These are phyloP conservation scores for Cerastis rubricosa DNA, from an alignment of 2,888 invertebrate genomes.

Conservation along the genomic window DNA sequence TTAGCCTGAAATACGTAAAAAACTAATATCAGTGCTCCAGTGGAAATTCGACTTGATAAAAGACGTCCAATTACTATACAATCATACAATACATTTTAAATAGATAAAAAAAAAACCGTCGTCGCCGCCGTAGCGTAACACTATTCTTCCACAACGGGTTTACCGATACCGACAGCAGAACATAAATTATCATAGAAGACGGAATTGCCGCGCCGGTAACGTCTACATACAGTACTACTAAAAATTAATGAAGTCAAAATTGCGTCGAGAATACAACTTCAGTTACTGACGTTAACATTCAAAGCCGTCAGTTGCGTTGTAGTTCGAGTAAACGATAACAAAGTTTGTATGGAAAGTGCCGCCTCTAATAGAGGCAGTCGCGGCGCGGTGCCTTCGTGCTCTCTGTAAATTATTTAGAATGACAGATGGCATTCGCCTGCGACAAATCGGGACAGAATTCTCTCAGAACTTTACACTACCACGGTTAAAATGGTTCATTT, in stretches of 20 bases:
- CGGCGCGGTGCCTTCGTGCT: background rate
- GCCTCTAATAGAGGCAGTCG: background rate
- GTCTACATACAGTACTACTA: background rate
- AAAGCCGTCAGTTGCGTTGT: background rate
- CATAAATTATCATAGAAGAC: constrained; percentile 2
- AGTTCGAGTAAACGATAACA: background rate
- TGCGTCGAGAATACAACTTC: background rate
- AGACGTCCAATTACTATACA: background rate
- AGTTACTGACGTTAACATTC: background rate
- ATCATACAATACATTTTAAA: background rate
- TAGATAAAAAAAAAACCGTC: constrained; percentile 6
- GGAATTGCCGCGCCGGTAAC: background rate
- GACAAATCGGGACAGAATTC: constrained; percentile 16
- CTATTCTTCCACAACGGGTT: background rate
- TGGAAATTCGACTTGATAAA: background rate
- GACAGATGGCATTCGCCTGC: background rate
- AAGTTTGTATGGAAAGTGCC: background rate
- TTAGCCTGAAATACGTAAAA: background rate
- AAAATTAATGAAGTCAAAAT: background rate
- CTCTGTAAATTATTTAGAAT: constrained; percentile 34
- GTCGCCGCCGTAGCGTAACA: background rate
- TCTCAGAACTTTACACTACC: background rate
- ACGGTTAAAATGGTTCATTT: constrained; percentile 24
- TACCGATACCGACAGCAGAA: background rate
- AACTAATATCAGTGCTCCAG: background rate